Evolutionary conservation across 2,888 invertebrate genomes (phyloP), one percentile per base, ranked within the genome.

Genomic region (Cosmopolites sordidus): DNA sequence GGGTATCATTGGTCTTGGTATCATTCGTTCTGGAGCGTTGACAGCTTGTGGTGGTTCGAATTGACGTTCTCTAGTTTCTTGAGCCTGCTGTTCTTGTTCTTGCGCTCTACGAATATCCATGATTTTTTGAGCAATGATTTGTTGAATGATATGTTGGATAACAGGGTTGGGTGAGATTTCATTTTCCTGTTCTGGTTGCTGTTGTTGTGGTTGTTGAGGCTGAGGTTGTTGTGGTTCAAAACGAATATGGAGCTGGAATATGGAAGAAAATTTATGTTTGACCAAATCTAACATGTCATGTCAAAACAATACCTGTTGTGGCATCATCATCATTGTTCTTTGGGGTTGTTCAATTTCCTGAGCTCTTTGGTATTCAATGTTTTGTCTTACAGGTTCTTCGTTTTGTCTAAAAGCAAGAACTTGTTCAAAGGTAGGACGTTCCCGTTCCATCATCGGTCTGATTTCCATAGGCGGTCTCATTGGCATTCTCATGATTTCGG

Each of bases 401-500:
- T 45, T 54, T 43, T 58, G 58, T 47, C 58, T 58, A 16, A 51
- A 43, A 16, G 58, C 58, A 37, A 58, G 55, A 18, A 58, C 52
- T 37, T 48, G 48, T 46, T 51, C 48, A 9, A 58, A 43, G n/a
- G 48, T 29, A 11, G 30, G 43, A 15, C 54, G 43, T 16, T 29
- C 43, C 43, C 47, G 54, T 51, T 53, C 52, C 42, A 52, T 29
- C 17, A 41, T 17, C 2, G 55, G 55, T 47, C 52, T 42, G 6
- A 40, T 15, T 37, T 56, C 56, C 38, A 48, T 42, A 14, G 39
- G 48, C 8, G 49, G 54, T 42, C 45, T 16, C 67, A 74, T 72
- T 17, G 76, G 75, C 44, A 76, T 75, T 54, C 75, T 72, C 72
- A 77, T 74, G 48, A 76, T 76, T 57, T 82, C 73, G 5, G 79